Percentiles rank a stretch among this genome's conserved stretches.
Conservation (phyloP, 2,113 vertebrate species). For the Ochotona curzoniae region DNA sequence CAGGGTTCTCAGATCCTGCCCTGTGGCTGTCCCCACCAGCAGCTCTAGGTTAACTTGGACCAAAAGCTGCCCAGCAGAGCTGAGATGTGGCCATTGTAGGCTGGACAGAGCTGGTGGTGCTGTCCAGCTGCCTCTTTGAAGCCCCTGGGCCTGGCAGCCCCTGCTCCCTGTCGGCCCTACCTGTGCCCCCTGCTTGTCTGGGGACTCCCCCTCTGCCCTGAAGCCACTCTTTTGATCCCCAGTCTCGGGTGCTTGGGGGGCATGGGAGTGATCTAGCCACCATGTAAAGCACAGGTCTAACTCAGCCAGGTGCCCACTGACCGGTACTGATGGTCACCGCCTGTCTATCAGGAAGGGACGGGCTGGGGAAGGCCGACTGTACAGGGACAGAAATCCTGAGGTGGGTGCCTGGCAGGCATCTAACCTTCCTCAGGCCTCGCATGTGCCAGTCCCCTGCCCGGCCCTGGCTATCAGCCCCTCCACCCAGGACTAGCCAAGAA, state of each 20-base stretch:
- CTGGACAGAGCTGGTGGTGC: too few species aligned
- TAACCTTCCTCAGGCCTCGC: neutral
- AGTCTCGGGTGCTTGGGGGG: neutral
- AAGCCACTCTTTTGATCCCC: neutral
- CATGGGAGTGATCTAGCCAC: neutral
- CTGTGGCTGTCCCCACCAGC: neutral
- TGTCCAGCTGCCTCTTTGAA: neutral
- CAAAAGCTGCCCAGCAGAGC: neutral
- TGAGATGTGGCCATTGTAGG: too few species aligned
- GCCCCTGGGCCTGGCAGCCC: neutral
- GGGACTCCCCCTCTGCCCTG: too few species aligned
- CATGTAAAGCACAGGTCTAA: neutral
- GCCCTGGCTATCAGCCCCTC: neutral
- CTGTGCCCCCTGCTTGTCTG: neutral
- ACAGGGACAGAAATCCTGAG: fast-evolving
- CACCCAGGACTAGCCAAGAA: neutral
- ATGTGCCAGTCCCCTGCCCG: neutral
- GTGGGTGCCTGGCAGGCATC: too few species aligned
- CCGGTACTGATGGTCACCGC: neutral
- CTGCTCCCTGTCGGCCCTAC: too few species aligned
- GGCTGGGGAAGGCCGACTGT: too few species aligned
- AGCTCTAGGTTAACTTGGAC: neutral
- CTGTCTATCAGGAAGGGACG: neutral
- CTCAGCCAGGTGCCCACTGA: neutral
- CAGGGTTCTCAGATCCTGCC: neutral